Evolutionary conservation across 2,113 vertebrate genomes (phyloP).

Genomic region (Camarhynchus parvulus): DNA sequence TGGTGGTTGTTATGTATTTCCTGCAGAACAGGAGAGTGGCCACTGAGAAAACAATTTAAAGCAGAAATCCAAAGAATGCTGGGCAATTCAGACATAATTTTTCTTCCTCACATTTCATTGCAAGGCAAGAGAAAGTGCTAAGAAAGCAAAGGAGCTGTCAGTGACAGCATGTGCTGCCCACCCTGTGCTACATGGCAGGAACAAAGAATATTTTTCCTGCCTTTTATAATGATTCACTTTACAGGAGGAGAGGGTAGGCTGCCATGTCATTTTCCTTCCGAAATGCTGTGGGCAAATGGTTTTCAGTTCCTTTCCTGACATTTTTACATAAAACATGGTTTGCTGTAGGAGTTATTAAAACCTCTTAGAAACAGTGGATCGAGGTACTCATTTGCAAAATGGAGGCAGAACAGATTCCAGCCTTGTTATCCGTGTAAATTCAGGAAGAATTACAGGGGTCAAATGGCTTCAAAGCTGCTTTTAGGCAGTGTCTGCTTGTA

Average conservation of each 20-base stretch:
- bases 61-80: background rate
- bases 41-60: background rate
- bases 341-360: slow-evolving; percentile 14
- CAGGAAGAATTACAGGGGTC: background rate
- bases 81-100: background rate
- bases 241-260: slow-evolving; percentile 5
- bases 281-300: background rate
- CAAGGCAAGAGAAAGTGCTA: background rate
- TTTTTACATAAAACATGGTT: slow-evolving; percentile 9
- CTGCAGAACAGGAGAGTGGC: background rate
- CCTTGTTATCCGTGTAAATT: background rate
- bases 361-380: background rate
- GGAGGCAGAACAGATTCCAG: background rate
- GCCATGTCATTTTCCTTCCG: background rate
- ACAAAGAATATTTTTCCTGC: slow-evolving; percentile 16
- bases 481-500: background rate
- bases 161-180: slow-evolving; percentile 20
- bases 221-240: slow-evolving; percentile 12
- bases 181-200: background rate
- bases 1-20: background rate
- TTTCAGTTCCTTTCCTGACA: slow-evolving; percentile 34
- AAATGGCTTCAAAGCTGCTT: slow-evolving; percentile 3
- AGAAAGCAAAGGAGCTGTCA: slow-evolving; percentile 26
- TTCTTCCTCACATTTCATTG: background rate
- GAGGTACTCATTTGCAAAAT: slow-evolving; percentile 16